Percentiles rank a stretch among this genome's conserved stretches.
phyloP scores from a whole-genome alignment of 2,888 invertebrate genomes.

The Drosophila neoperkinsi region DNA sequence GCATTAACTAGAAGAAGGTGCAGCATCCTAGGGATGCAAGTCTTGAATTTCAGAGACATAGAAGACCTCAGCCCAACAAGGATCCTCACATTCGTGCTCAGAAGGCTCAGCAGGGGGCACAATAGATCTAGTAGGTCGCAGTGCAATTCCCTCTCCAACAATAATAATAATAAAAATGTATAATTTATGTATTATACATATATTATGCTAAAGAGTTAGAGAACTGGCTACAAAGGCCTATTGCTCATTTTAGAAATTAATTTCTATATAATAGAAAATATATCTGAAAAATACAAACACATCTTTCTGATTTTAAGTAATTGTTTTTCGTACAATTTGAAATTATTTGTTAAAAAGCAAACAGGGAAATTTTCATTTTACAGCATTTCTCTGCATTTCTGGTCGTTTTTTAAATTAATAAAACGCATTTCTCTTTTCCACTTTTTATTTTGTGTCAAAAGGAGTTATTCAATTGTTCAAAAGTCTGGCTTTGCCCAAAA shows the following conservation, averaged over 20 bases:
- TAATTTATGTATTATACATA: too few relatives aligned
- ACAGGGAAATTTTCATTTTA: background rate
- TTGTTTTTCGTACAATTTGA: background rate
- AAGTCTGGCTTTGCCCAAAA: background rate
- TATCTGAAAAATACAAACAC: accelerated
- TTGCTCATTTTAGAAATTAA: background rate
- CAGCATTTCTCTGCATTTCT: accelerated
- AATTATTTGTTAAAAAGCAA: background rate
- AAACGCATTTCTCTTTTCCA: background rate
- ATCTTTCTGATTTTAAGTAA: background rate
- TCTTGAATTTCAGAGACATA: too few relatives aligned
- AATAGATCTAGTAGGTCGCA: too few relatives aligned
- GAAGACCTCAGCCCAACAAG: too few relatives aligned
- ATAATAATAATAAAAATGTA: too few relatives aligned
- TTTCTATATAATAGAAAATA: background rate
- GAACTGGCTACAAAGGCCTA: too few relatives aligned
- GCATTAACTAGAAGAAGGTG: too few relatives aligned
- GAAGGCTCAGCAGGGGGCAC: too few relatives aligned
- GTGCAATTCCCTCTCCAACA: too few relatives aligned
- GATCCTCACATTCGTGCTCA: too few relatives aligned
- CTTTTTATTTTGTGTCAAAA: background rate
- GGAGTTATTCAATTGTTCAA: background rate
- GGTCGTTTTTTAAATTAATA: background rate
- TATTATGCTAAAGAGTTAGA: background rate
- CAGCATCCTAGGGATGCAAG: too few relatives aligned